Conservation (phyloP, 2,797 vertebrate genomes). For the Delichon dasypus region DNA sequence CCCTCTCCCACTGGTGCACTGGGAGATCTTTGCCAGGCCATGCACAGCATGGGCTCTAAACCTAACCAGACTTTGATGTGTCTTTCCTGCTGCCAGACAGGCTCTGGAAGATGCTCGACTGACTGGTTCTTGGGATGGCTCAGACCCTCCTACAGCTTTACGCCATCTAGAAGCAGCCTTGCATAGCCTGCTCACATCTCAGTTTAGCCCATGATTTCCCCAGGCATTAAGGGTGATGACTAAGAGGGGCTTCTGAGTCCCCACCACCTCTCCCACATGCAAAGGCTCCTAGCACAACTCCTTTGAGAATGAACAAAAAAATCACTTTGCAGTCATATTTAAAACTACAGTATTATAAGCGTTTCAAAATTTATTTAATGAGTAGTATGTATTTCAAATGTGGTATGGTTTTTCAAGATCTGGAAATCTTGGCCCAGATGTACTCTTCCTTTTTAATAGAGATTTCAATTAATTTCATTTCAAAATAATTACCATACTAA, state of each 20-base stretch:
- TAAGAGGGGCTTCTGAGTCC: background rate
- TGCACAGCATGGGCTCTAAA: background rate
- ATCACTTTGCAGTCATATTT: background rate
- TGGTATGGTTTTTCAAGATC: background rate
- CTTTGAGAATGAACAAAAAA: background rate
- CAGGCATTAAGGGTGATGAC: background rate
- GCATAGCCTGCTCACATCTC: background rate
- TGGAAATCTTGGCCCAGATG: background rate
- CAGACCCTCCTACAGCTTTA: background rate
- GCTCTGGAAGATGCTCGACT: no score
- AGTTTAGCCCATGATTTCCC: background rate
- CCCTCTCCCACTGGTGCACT: background rate
- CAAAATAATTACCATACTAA: background rate
- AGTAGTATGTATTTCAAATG: background rate
- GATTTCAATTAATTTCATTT: background rate
- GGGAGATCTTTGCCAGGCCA: fast-evolving
- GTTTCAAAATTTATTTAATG: background rate
- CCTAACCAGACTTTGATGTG: background rate
- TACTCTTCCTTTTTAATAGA: background rate
- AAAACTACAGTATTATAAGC: background rate
- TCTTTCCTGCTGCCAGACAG: no score
- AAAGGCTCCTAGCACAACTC: background rate
- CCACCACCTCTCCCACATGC: fast-evolving
- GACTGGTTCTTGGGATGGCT: background rate
- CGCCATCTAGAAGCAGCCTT: background rate